Evolutionary conservation across 2,888 invertebrate genomes (phyloP).

Genomic region (Athetis lepigone): DNA sequence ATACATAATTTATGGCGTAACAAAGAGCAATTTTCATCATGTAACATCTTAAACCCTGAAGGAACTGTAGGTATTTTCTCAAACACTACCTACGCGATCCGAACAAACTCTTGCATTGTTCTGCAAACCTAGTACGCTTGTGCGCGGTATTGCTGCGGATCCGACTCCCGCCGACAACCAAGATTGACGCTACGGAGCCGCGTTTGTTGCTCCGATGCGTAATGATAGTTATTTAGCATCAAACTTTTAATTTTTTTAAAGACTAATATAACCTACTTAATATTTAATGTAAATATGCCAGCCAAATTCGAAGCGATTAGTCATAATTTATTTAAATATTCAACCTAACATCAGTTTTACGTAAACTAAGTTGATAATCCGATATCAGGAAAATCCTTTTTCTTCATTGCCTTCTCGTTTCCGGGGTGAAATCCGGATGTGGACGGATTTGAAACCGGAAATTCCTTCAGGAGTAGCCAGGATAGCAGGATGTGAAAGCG

Average conservation of each 20-base stretch:
- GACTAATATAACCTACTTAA: neutral
- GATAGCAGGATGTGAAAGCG: conserved; percentile 70
- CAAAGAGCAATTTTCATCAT: too few relatives aligned
- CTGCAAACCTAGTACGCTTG: conserved; percentile 76
- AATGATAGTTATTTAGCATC: neutral
- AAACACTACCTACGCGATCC: conserved; percentile 36
- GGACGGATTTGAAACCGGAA: conserved; percentile 73
- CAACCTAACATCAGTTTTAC: too few relatives aligned
- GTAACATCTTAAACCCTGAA: too few relatives aligned
- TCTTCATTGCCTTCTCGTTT: conserved; percentile 8
- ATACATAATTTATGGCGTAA: too few relatives aligned
- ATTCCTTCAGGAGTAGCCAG: conserved; percentile 72
- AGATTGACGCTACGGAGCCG: conserved; percentile 63
- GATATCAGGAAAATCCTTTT: neutral
- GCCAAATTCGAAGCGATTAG: conserved; percentile 5
- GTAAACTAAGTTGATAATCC: neutral
- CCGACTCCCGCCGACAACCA: conserved; percentile 74
- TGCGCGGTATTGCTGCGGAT: conserved; percentile 77
- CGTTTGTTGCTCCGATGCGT: conserved; percentile 3
- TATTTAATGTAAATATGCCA: neutral
- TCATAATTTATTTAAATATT: neutral
- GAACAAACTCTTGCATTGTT: conserved; percentile 57
- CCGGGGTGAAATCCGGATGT: conserved; percentile 47
- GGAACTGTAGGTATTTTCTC: conserved; percentile 18
- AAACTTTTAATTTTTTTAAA: neutral